Conservation (phyloP, 2,797 vertebrate genomes). For the Poecilia gillii region DNA sequence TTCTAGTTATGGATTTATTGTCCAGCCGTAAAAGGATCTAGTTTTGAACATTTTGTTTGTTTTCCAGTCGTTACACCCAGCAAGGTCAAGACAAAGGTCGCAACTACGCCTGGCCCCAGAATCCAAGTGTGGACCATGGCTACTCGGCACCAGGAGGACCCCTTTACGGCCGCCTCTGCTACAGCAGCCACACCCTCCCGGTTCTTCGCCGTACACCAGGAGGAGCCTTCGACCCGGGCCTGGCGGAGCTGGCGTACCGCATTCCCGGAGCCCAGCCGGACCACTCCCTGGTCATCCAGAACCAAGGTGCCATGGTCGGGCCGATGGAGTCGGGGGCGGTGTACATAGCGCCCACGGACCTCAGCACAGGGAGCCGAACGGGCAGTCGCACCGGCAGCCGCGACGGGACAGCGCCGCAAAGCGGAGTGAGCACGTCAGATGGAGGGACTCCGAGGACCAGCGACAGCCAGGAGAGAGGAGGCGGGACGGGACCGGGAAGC, state of each 20-base stretch:
- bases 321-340: constrained; percentile 80
- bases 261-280: constrained; percentile 77
- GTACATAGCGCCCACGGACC: constrained; percentile 78
- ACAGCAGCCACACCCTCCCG: constrained; percentile 85
- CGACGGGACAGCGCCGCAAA: constrained; percentile 71
- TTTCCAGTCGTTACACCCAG: constrained; percentile 78
- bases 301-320: constrained; percentile 80
- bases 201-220: constrained; percentile 78
- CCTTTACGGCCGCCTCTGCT: constrained; percentile 83
- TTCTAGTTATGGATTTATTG: no score
- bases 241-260: constrained; percentile 78
- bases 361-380: constrained; percentile 77
- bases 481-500: constrained; percentile 59
- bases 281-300: constrained; percentile 85
- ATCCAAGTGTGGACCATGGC: constrained; percentile 71
- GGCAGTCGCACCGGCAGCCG: constrained; percentile 79
- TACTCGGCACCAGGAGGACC: constrained; percentile 73
- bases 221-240: constrained; percentile 72
- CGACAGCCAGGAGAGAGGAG: constrained; percentile 74
- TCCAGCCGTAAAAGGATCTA: background rate
- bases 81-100: constrained; percentile 75
- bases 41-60: constrained; percentile 15
- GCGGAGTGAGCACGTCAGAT: constrained; percentile 74
- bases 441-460: constrained; percentile 77
- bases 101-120: constrained; percentile 82